Base-by-base conservation (phyloP, 2,797 vertebrate species). In the Sebastes oblongus region DNA sequence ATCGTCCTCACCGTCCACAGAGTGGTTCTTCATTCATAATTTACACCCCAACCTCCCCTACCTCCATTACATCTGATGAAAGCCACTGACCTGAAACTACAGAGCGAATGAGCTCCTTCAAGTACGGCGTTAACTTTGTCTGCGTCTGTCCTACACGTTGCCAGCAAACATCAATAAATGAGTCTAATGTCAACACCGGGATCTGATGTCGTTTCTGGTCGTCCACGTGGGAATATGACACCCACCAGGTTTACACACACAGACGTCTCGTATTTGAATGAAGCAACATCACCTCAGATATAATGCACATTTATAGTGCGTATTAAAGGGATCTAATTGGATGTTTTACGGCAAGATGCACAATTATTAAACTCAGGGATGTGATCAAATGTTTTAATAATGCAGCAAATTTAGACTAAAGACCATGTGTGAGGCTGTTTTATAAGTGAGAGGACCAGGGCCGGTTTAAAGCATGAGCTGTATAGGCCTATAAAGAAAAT, bases 21-120 rank as follows among this genome's bases (percentile, higher is more conserved):
- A 94, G 93, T 92, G 89, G 89, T 89, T 94, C 91, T 89, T 93
- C 91, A 94, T 95, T 94, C 93, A 95, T 95, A 94, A 94, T 95
- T 94, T 87, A 94, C 75, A 55, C 46, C 72, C 3, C 16, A 7
- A 8, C 0, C 56, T 71, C 79, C 55, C 71, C 7, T 0, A 56
- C 71, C 71, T 29, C 71, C 90, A 88, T 92, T 93, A 88, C 90
- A 77, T 93, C 87, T 92, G 89, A 94, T 94, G 86, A 93, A 94
- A 94, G 86, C 88, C 92, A 91, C 84, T 94, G 94, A 94, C 91
- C 93, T 93, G 91, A 92, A 94, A 94, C 89, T 86, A 83, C 84
- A 66, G 79, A 81, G 80, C 78, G 84, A 92, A 90, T 82, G 79
- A 88, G 79, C 86, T 83, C 68, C 90, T 86, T 88, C 83, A 85